Conservation (phyloP, 30 jellyfish, hydroid and myxozoan genomes). For the Cassiopea andromeda region DNA sequence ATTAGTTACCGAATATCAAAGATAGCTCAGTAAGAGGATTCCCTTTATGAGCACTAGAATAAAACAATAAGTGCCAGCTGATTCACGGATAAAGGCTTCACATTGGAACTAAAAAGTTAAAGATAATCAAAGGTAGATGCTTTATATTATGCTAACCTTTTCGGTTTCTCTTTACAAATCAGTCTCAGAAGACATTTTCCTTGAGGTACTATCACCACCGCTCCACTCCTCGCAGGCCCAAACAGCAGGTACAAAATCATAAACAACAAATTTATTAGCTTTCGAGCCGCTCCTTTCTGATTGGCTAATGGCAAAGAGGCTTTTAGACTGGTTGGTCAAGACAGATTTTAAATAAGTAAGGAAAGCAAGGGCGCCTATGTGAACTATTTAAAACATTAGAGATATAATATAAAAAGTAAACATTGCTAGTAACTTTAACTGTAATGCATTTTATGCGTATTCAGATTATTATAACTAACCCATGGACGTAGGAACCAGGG, state of each 20-base stretch:
- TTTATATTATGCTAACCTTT: conserved; percentile 9
- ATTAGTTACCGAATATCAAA: neutral
- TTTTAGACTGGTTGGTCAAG: neutral
- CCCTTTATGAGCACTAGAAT: too few species aligned
- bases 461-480: too few species aligned
- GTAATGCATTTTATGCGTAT: too few species aligned
- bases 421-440: too few species aligned
- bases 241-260: conserved; percentile 41
- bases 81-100: neutral
- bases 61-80: neutral
- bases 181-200: conserved; percentile 55
- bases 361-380: too few species aligned
- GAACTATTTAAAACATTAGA: too few species aligned
- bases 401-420: too few species aligned
- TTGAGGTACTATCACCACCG: neutral
- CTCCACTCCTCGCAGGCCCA: neutral
- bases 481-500: too few species aligned
- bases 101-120: neutral
- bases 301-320: neutral
- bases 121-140: neutral
- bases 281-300: neutral
- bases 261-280: neutral
- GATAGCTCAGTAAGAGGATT: neutral
- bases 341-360: too few species aligned
- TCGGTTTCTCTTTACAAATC: conserved; percentile 3